Percentiles rank a stretch among this genome's conserved stretches.
Evolutionary conservation across 1,140 invertebrate species (phyloP).

Genomic region (Polyergus mexicanus): DNA sequence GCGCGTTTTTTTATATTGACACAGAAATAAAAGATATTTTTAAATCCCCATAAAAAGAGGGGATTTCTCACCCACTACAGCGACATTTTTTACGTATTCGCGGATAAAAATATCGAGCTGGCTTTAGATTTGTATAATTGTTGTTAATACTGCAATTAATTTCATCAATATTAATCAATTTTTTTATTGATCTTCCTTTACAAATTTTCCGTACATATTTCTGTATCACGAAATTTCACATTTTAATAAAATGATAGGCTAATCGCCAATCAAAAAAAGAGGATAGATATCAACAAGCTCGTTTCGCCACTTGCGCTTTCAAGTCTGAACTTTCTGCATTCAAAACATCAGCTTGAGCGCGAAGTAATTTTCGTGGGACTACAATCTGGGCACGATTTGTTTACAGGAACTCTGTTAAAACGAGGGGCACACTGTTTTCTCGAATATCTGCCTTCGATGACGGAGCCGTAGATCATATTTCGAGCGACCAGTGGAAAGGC

Average conservation of each 20-base stretch:
- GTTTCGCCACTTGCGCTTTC: not conserved
- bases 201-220: no score
- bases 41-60: not conserved
- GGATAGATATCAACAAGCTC: not conserved
- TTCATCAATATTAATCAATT: not conserved
- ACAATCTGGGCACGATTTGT: constrained; percentile 23
- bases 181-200: not conserved
- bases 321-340: not conserved
- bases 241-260: constrained; percentile 1
- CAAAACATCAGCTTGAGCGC: not conserved
- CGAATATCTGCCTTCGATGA: constrained; percentile 37
- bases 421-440: constrained; percentile 8
- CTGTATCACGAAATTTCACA: not conserved
- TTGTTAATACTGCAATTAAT: not conserved
- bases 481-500: constrained; percentile 26
- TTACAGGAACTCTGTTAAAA: constrained; percentile 39
- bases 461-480: constrained; percentile 48
- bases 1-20: not conserved
- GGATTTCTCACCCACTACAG: not conserved
- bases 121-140: not conserved
- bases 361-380: constrained; percentile 16
- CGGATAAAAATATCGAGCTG: not conserved
- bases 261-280: not conserved
- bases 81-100: not conserved
- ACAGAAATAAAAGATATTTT: constrained; percentile 41